Base-by-base conservation (phyloP, 2,797 vertebrate species). In the Paedocypris micromegethes region DNA sequence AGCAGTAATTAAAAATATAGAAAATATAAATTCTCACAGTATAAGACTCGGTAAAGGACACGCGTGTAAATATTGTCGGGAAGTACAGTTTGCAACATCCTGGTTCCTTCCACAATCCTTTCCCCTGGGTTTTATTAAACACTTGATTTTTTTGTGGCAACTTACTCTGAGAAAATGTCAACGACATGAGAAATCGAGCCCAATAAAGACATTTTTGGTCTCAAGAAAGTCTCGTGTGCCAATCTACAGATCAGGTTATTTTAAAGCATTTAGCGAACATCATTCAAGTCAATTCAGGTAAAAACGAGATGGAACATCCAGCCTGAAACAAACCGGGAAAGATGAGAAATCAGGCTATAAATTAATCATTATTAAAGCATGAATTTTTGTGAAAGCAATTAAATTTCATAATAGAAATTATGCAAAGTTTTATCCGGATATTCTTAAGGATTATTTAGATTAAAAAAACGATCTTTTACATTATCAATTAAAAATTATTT, bases 201-300 rank as follows among this genome's bases (percentile, higher is more conserved):
- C 43, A 59, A 59, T 53, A 40, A 49, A 67, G 9, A 67, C 49
- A 37, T 5, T 52, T 49, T 41, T 9, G 2, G 23, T 4, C 45
- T 23, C 42, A 5, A 69, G 8, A 50, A 5, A 51, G 23, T 49
- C 6, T 45, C 58, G 45, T 42, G 58, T 55, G 39, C 9, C 53
- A 52, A n/a, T 38, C 39, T 48, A 42, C 42, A 54, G 9, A 58
- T 58, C 37, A 70, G 69, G 72, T 53, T 23, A 64, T 72, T 72
- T 79, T 73, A 85, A 70, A 69, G 59, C 66, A 39, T 52, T 61
- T 57, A 43, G 53, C 48, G 77, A 75, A 84, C 77, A 83, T 82
- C 83, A 81, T 88, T 90, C 86, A 89, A 90, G 87, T 88, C 81
- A 86, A 86, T 86, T 85, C 83, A 87, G 82, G 85, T 80, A 81